Evolutionary conservation across 2,113 vertebrate genomes (phyloP).

Genomic region (Oncorhynchus mykiss): DNA sequence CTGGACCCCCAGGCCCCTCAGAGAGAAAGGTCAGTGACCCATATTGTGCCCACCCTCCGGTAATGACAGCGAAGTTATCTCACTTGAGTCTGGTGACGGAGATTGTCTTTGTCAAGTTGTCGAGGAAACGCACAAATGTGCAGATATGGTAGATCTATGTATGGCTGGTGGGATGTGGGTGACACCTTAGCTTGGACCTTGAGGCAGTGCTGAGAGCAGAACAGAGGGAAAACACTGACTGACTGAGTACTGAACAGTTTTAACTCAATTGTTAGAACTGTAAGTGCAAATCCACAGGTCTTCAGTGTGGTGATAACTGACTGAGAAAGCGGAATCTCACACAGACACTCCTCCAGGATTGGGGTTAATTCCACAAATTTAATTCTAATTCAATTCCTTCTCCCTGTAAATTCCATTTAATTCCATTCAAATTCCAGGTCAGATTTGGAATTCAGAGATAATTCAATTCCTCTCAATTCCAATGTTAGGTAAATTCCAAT

Average conservation of each 20-base stretch:
- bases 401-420: no score
- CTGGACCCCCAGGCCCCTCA: slow-evolving; percentile 47
- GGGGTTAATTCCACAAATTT: no score
- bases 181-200: slow-evolving; percentile 12
- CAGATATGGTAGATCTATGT: slow-evolving; percentile 16
- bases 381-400: no score
- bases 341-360: no score
- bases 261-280: background rate
- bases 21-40: slow-evolving; percentile 66
- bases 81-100: slow-evolving; percentile 37
- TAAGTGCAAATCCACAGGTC: slow-evolving; percentile 3
- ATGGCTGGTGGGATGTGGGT: slow-evolving; percentile 10
- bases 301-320: background rate
- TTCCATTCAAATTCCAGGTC: no score
- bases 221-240: background rate
- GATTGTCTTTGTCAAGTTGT: slow-evolving; percentile 47
- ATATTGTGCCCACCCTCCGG: slow-evolving; percentile 58
- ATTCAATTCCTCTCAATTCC: no score
- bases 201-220: slow-evolving; percentile 6
- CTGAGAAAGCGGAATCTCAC: no score
- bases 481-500: no score
- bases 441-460: no score
- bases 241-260: background rate
- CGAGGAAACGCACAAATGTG: slow-evolving; percentile 44
- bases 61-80: slow-evolving; percentile 43